Evolutionary conservation across 2,797 vertebrate genomes (phyloP), one percentile per base, ranked within the genome.

Genomic region (Phrynocephalus forsythii): DNA sequence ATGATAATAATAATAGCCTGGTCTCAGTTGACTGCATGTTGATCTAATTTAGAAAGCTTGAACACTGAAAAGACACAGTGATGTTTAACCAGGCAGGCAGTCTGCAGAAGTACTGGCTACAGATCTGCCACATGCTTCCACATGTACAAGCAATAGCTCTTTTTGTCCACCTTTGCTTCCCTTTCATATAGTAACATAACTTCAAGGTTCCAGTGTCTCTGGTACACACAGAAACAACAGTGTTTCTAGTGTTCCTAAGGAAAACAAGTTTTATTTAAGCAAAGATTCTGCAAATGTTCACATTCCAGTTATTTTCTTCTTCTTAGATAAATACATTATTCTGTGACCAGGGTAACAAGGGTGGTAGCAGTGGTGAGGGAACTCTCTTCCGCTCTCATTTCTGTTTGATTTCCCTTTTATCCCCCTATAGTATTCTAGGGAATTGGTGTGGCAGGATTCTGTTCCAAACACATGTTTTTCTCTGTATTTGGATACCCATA

Each of bases 401-500:
- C 82, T 87, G 63, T 81, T 69, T 84, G 71, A 90, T 76, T 90
- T 84, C 22, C 20, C 63, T 87, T 87, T 87, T 80, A 87, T 87
- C 33, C 85, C 82, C 63, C 60, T 84, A 84, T 87, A 87, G 38
- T 87, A 50, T 84, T 87, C 85, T 72, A 77, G 22, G 72, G 71
- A 71, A 87, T 85, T 90, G 71, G 81, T 85, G 72, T 38, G 22
- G 71, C 72, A 87, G 66, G 67, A 50, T 77, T 87, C 60, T 84
- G 72, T 84, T 90, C 78, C 78, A 76, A 84, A 84, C 78, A 66
- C 76, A 80, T 87, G 72, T 66, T 88, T 88, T 90, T 76, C 50
- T 81, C 82, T 87, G 72, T 84, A 87, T 87, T 86, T 87, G 78
- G 86, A 87, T 90, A 87, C 28, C 33, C 24, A 22, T 90, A 82